Percentiles rank a stretch among this genome's conserved stretches.
These are phyloP conservation scores for Lasioglossum malachurum DNA, from an alignment of 2,888 invertebrate genomes.

Conservation along the genomic window DNA sequence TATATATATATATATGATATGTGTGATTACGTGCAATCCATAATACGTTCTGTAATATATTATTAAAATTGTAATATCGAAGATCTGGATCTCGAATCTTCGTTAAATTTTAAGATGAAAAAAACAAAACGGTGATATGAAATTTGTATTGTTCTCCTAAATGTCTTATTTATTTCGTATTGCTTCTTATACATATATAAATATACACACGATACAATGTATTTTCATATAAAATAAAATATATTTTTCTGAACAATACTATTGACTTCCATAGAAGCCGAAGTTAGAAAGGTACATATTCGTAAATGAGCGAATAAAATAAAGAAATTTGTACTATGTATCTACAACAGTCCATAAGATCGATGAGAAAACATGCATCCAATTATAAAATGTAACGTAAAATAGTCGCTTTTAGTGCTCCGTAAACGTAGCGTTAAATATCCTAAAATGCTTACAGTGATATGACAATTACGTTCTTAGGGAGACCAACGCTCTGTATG, in stretches of 20 bases:
- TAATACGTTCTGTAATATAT: slow-evolving; percentile 61
- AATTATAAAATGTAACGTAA: too few species aligned
- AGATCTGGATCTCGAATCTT: slow-evolving; percentile 35
- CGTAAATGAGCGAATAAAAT: background rate
- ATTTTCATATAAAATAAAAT: slow-evolving; percentile 57
- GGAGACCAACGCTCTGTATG: slow-evolving; percentile 89
- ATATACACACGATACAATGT: slow-evolving; percentile 42
- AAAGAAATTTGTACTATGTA: background rate
- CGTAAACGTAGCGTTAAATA: background rate
- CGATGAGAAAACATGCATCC: too few species aligned
- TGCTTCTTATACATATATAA: slow-evolving; percentile 51
- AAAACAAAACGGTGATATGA: slow-evolving; percentile 59
- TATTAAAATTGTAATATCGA: slow-evolving; percentile 49
- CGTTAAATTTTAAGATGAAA: slow-evolving; percentile 43
- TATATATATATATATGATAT: slow-evolving; percentile 16
- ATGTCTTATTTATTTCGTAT: slow-evolving; percentile 68
- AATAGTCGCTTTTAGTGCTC: background rate
- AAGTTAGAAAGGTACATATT: background rate
- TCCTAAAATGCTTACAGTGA: background rate
- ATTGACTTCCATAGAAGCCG: background rate
- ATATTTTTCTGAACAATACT: slow-evolving; percentile 55
- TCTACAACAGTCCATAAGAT: too few species aligned
- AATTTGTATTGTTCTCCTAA: slow-evolving; percentile 64
- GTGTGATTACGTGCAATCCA: slow-evolving; percentile 60
- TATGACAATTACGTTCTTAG: slow-evolving; percentile 83